These are phyloP conservation scores for Campoplex nolae DNA, from an alignment of 2,888 invertebrate species.

Conservation along the genomic window DNA sequence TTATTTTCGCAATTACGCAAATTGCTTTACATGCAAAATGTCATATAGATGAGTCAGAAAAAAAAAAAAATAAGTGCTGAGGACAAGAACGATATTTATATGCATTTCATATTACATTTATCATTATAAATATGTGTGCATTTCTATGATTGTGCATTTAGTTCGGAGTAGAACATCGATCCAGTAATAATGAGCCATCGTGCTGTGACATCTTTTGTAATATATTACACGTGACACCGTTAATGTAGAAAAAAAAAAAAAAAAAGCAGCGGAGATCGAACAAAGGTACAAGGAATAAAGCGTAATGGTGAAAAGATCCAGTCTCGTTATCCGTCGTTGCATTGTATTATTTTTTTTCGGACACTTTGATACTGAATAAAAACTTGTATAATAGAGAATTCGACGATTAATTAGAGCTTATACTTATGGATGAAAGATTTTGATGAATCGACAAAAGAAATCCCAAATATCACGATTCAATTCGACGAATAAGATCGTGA, in stretches of 20 bases:
- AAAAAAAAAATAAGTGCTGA: constrained; percentile 7
- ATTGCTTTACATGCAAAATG: constrained; percentile 20
- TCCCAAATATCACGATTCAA: too few relatives aligned
- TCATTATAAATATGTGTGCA: constrained; percentile 37
- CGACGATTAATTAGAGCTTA: too few relatives aligned
- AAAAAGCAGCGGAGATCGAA: neutral
- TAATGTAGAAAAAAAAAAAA: constrained; percentile 4
- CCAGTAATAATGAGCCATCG: constrained; percentile 62
- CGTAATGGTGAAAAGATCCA: neutral
- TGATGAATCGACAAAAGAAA: neutral
- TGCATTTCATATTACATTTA: constrained; percentile 43
- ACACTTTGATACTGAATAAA: neutral
- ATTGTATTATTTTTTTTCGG: neutral
- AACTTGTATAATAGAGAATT: too few relatives aligned
- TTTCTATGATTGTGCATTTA: constrained; percentile 3
- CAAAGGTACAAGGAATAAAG: neutral
- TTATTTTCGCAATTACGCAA: constrained; percentile 55
- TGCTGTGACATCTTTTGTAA: constrained; percentile 42
- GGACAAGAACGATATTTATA: constrained; percentile 28
- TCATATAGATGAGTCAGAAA: neutral
- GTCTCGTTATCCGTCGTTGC: neutral
- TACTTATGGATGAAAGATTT: neutral
- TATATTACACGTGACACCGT: constrained; percentile 36
- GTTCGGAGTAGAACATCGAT: constrained; percentile 72
- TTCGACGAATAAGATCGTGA: too few relatives aligned